Base-by-base conservation (phyloP, 2,888 invertebrate genomes). In the Drosophila vallismaia region DNA sequence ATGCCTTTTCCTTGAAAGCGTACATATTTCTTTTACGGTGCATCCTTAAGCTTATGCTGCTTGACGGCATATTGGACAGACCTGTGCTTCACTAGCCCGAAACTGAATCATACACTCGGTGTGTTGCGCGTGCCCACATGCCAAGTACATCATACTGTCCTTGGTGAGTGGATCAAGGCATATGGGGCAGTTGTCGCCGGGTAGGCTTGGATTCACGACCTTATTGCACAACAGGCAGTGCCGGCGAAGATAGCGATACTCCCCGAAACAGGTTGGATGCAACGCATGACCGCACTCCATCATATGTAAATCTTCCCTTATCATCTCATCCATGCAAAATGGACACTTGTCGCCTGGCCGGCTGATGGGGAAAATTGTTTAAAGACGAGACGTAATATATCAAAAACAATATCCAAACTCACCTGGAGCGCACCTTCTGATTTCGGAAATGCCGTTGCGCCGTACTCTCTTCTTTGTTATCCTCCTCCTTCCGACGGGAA, bases 51-150 rank as follows among this genome's bases (percentile, higher is more conserved):
- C 10, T n/a, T 28, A 28, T 28, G n/a, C 36, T 36, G 36, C n/a
- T 6, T n/a, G 4, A 5, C 29, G n/a, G 45, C 86, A 86, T 4
- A 77, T 8, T 0, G 86, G 71, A 28, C 86, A 86, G 4, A 0
- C 10, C 0, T 0, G 26, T 3, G 1, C 55, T 0, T 26, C 8
- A 0, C 26, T 45, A 0, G 0, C 0, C 9, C 10, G 56, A 9
- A 46, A 78, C 0, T 1, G 0, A 0, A 0, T 0, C 10, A 76
- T 4, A 14, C 88, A 89, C 0, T 0, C 0, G 3, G 0, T 0
- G 31, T 88, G 88, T 12, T 86, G 10, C 0, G 75, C 77, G 54
- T 88, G 89, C 7, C 64, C 59, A 51, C 88, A 88, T 0, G 8
- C 45, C 0, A 88, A 19, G 5, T 62, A 60, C 0, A 6, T 9